phyloP scores from a whole-genome alignment of 2,888 invertebrate species.

The Hemaris fuciformis region DNA sequence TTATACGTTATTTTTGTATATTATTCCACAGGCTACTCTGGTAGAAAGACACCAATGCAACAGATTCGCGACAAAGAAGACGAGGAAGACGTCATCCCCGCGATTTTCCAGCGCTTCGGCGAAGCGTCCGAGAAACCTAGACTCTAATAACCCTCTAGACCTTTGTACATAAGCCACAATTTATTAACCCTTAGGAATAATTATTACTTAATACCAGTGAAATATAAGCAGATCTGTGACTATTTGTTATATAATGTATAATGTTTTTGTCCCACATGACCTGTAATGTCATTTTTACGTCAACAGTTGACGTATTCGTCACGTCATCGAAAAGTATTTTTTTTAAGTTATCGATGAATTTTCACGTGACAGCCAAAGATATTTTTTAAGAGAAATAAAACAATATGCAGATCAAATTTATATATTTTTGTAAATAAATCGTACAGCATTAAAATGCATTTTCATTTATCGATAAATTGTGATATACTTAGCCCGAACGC shows the following conservation, averaged over 20 bases:
- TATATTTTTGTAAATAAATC: slow-evolving; percentile 25
- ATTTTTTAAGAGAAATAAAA: slow-evolving; percentile 10
- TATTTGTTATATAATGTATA: background rate
- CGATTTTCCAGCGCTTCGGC: slow-evolving; percentile 40
- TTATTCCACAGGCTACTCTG: slow-evolving; percentile 28
- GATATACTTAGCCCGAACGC: slow-evolving; percentile 13
- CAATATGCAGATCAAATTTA: slow-evolving; percentile 7
- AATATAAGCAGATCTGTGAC: background rate
- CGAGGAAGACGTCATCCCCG: slow-evolving; percentile 32
- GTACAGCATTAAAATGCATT: slow-evolving; percentile 9
- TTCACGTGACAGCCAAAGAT: too few species aligned
- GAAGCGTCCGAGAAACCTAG: slow-evolving; percentile 17
- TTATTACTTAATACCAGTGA: background rate
- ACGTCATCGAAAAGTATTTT: too few species aligned
- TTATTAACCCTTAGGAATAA: background rate
- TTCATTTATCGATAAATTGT: slow-evolving; percentile 3
- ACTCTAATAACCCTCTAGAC: background rate
- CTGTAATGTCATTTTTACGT: too few species aligned
- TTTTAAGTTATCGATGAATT: too few species aligned
- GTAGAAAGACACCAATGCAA: slow-evolving; percentile 27
- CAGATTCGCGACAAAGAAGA: slow-evolving; percentile 13
- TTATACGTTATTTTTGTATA: too few species aligned
- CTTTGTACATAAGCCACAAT: slow-evolving; percentile 10
- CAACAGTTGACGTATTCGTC: too few species aligned
- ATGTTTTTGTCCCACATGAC: too few species aligned